These are phyloP conservation scores for Clusia tigrina DNA, from an alignment of 2,888 invertebrate genomes.

Conservation along the genomic window DNA sequence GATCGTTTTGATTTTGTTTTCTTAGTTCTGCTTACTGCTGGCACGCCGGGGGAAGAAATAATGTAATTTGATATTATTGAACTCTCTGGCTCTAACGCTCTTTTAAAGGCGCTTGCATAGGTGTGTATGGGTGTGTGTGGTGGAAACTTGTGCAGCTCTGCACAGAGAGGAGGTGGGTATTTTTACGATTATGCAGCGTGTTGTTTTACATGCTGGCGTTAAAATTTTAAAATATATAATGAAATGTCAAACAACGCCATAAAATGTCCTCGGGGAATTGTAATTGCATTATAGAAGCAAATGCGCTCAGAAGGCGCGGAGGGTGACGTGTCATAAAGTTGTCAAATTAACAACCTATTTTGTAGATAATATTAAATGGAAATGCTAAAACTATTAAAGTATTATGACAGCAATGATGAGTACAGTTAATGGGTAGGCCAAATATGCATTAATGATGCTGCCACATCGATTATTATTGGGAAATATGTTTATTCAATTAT, in stretches of 20 bases:
- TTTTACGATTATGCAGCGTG: conserved; percentile 29
- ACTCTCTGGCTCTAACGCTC: conserved; percentile 20
- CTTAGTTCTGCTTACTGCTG: background rate
- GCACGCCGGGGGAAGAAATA: conserved; percentile 20
- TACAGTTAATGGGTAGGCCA: too few relatives aligned
- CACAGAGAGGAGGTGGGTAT: conserved; percentile 9
- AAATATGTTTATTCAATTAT: too few relatives aligned
- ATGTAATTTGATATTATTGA: conserved; percentile 33
- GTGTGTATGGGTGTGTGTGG: background rate
- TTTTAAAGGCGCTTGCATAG: background rate
- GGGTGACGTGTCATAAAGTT: conserved; percentile 18
- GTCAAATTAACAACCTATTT: conserved; percentile 26
- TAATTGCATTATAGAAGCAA: conserved; percentile 33
- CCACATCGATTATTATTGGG: too few relatives aligned
- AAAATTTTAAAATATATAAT: conserved; percentile 28
- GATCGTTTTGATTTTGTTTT: conserved; percentile 36
- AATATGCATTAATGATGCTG: too few relatives aligned
- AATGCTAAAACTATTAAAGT: conserved; percentile 13
- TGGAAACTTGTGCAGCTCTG: background rate
- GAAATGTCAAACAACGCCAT: conserved; percentile 38
- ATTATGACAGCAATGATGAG: conserved; percentile 2
- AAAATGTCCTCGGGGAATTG: conserved; percentile 40
- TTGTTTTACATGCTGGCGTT: conserved; percentile 29
- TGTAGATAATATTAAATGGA: conserved; percentile 12
- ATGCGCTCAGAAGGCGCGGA: background rate